phyloP scores from a whole-genome alignment of 2,113 vertebrate genomes.

The Pachycephala philippinensis region DNA sequence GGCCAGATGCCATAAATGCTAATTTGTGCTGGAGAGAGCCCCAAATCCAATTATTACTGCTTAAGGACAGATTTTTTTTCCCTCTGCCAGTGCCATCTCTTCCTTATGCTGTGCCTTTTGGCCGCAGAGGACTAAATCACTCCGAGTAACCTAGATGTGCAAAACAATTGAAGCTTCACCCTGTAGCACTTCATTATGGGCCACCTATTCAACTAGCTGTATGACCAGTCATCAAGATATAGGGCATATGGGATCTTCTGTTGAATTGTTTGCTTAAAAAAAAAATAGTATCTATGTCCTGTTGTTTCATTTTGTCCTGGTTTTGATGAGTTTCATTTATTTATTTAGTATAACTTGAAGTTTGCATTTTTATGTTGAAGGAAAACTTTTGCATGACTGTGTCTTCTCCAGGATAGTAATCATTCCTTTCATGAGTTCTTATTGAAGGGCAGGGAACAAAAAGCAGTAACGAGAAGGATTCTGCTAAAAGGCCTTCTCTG shows the following conservation, averaged over 20 bases:
- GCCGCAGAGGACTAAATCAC: not conserved
- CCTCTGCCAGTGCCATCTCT: not conserved
- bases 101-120: not conserved
- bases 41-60: slow-evolving; percentile 51
- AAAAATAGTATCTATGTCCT: not conserved
- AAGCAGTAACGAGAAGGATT: not conserved
- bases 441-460: not conserved
- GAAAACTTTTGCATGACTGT: not conserved
- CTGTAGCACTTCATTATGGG: not conserved
- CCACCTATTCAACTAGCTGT: not conserved
- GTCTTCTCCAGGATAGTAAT: not conserved
- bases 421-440: not conserved
- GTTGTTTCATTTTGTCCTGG: not conserved
- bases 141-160: not conserved
- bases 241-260: not conserved
- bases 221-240: not conserved
- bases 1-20: slow-evolving; percentile 30
- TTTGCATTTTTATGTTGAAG: not conserved
- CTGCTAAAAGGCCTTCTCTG: not conserved
- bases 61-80: not conserved
- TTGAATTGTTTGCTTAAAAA: not conserved
- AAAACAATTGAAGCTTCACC: not conserved
- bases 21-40: slow-evolving; percentile 32
- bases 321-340: not conserved
- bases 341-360: not conserved